Evolutionary conservation across 2,113 vertebrate species (phyloP).

Genomic region (Rynchops niger): DNA sequence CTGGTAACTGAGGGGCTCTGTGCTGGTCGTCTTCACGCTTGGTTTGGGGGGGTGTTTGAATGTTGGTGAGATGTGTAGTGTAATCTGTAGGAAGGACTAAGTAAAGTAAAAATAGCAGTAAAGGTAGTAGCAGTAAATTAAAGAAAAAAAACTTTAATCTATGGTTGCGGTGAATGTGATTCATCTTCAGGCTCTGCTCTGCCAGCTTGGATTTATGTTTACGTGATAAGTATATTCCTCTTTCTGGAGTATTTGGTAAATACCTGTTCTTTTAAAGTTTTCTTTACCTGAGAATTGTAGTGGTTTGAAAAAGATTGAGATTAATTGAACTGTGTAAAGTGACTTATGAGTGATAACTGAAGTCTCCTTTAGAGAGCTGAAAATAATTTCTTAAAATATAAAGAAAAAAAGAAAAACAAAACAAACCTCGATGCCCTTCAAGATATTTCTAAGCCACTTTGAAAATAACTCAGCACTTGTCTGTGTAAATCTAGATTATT

Average conservation of each 20-base stretch:
- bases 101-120: neutral
- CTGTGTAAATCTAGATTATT: neutral
- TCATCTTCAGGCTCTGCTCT: neutral
- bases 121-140: neutral
- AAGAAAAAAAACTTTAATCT: neutral
- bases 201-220: neutral
- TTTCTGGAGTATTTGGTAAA: neutral
- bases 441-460: neutral
- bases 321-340: neutral
- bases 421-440: fast-evolving
- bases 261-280: neutral
- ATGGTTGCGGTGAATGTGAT: neutral
- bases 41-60: neutral
- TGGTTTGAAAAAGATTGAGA: neutral
- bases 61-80: neutral
- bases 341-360: neutral
- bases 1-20: neutral
- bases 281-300: neutral
- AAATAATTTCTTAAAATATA: neutral
- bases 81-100: neutral
- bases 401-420: neutral
- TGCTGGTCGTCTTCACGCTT: neutral
- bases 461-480: neutral
- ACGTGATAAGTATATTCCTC: neutral
- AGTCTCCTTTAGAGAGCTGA: neutral